phyloP scores from a whole-genome alignment of 1,140 invertebrate genomes.

The Dolichoris vasculosae region DNA sequence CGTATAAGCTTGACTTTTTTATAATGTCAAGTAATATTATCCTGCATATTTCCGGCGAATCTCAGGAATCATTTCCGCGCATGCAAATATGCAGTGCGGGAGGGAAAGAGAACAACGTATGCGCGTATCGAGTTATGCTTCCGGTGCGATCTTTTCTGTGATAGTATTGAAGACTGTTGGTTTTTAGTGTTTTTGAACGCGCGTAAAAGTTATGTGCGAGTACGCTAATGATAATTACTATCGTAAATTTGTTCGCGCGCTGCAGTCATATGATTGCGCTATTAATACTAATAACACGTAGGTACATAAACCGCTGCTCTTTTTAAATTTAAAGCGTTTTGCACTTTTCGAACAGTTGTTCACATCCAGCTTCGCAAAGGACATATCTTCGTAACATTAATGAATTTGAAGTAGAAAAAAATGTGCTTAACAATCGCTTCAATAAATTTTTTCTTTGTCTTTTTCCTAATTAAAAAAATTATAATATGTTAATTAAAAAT shows the following conservation, averaged over 20 bases:
- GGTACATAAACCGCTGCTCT: not conserved
- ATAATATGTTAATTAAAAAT: not conserved
- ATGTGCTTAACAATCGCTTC: constrained; percentile 38
- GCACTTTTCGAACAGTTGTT: not conserved
- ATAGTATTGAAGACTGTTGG: constrained; percentile 53
- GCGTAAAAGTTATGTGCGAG: not conserved
- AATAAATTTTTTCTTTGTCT: constrained; percentile 23
- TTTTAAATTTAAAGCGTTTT: constrained; percentile 33
- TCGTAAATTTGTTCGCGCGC: constrained; percentile 47
- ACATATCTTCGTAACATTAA: constrained; percentile 15
- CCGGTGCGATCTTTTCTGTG: constrained; percentile 66
- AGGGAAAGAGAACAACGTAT: constrained; percentile 54
- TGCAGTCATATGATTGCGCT: constrained; percentile 40
- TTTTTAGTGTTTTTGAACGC: constrained; percentile 7
- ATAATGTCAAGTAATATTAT: constrained; percentile 58
- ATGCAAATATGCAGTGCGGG: constrained; percentile 64
- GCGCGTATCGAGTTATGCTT: constrained; percentile 71
- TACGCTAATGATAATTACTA: constrained; percentile 49
- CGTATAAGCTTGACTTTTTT: constrained; percentile 21
- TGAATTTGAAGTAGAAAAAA: not conserved
- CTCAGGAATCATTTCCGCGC: constrained; percentile 71
- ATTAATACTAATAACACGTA: constrained; percentile 42
- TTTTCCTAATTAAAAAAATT: not conserved
- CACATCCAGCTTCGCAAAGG: not conserved
- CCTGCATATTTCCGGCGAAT: constrained; percentile 67